phyloP scores from a whole-genome alignment of 2,113 vertebrate genomes.

The Callaeas wilsoni region DNA sequence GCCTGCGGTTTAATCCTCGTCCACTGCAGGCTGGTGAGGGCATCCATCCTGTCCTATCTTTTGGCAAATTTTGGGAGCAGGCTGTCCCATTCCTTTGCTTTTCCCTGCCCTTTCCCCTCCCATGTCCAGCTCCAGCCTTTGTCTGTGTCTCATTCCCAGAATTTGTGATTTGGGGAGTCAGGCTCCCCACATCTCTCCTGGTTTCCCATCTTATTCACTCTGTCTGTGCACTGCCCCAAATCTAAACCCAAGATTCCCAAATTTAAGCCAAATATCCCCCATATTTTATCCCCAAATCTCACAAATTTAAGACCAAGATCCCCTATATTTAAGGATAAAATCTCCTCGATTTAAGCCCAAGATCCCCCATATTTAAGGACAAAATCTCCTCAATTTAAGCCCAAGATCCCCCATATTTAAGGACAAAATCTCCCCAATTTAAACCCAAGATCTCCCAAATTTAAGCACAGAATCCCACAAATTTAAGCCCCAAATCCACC shows the following conservation, averaged over 20 bases:
- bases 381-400: neutral
- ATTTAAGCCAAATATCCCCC: rapidly evolving
- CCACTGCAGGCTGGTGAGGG: neutral
- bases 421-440: too few relatives aligned
- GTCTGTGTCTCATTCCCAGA: neutral
- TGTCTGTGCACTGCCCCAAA: rapidly evolving
- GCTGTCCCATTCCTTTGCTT: neutral
- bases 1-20: neutral
- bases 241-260: neutral
- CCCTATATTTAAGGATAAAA: neutral
- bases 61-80: rapidly evolving
- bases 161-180: neutral
- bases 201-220: neutral
- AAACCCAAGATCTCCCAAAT: neutral
- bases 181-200: neutral
- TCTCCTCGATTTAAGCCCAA: rapidly evolving
- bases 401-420: neutral
- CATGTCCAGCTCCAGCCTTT: rapidly evolving
- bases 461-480: neutral
- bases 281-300: rapidly evolving
- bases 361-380: neutral
- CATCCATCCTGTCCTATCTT: rapidly evolving
- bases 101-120: neutral
- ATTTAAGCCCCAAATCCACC: too few relatives aligned
- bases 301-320: rapidly evolving